These are phyloP conservation scores for Tetrapedia diversipes DNA, from an alignment of 2,888 invertebrate genomes.

Conservation along the genomic window DNA sequence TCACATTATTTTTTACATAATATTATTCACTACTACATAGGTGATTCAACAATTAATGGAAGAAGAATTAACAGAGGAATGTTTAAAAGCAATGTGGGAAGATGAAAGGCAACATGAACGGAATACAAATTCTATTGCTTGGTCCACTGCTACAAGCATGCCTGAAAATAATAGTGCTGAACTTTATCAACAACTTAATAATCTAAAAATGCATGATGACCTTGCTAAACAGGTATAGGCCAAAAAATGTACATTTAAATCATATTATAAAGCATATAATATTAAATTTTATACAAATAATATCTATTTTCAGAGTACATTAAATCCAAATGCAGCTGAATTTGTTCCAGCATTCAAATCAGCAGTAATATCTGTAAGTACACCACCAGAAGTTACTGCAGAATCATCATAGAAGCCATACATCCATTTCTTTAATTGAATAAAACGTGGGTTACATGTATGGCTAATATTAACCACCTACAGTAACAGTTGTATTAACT, in stretches of 20 bases:
- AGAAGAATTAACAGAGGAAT: slow-evolving; percentile 94
- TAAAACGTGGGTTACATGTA: slow-evolving; percentile 70
- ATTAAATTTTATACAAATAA: not conserved
- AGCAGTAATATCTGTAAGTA: slow-evolving; percentile 69
- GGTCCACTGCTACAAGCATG: slow-evolving; percentile 77
- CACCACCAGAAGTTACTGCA: slow-evolving; percentile 75
- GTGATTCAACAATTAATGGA: slow-evolving; percentile 94
- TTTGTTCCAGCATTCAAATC: slow-evolving; percentile 87
- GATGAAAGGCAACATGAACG: slow-evolving; percentile 85
- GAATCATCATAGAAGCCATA: slow-evolving; percentile 80
- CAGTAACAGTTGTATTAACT: slow-evolving; percentile 71
- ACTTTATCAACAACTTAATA: slow-evolving; percentile 79
- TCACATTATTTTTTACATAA: not conserved
- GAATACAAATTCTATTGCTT: slow-evolving; percentile 78
- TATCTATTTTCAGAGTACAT: slow-evolving; percentile 86
- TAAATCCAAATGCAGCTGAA: slow-evolving; percentile 94
- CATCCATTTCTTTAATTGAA: slow-evolving; percentile 61
- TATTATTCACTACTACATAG: slow-evolving; percentile 82
- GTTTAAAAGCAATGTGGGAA: slow-evolving; percentile 92
- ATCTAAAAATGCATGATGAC: slow-evolving; percentile 79
- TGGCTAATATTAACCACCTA: slow-evolving; percentile 70
- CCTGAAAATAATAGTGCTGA: slow-evolving; percentile 78
- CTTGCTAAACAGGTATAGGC: slow-evolving; percentile 79
- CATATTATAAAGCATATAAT: not conserved
- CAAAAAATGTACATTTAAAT: not conserved